phyloP scores from a whole-genome alignment of 2,113 vertebrate genomes.

The Meleagris gallopavo region DNA sequence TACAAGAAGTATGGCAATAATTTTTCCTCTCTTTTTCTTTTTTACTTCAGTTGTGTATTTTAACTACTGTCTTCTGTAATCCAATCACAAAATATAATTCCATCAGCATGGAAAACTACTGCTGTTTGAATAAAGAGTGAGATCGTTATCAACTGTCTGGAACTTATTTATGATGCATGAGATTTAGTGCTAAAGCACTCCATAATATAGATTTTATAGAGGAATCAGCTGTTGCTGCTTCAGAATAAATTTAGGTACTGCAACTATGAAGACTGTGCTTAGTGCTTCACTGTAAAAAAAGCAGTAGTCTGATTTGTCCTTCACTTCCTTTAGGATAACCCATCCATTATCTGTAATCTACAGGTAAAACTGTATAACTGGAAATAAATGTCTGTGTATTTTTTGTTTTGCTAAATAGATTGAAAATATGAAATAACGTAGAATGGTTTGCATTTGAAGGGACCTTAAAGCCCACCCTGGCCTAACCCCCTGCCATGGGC shows the following conservation, averaged over 20 bases:
- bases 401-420: neutral
- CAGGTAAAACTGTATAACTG: neutral
- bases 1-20: neutral
- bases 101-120: neutral
- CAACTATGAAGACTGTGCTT: neutral
- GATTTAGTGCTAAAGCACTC: conserved; percentile 25
- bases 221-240: neutral
- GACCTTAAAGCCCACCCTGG: neutral
- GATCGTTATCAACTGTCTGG: conserved; percentile 27
- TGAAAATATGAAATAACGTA: neutral
- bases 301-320: neutral
- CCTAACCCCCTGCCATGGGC: neutral
- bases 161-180: conserved; percentile 52
- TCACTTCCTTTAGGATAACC: neutral
- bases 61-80: conserved; percentile 29
- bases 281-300: neutral
- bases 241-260: neutral
- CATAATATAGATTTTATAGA: conserved; percentile 21
- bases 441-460: neutral
- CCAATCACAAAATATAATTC: conserved; percentile 30
- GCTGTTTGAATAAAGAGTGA: conserved; percentile 55
- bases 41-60: conserved; percentile 7
- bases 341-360: neutral
- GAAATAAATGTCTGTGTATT: neutral
- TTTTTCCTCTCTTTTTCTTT: conserved; percentile 14